Evolutionary conservation across 2,113 vertebrate genomes (phyloP).

Genomic region (Mesitornis unicolor): DNA sequence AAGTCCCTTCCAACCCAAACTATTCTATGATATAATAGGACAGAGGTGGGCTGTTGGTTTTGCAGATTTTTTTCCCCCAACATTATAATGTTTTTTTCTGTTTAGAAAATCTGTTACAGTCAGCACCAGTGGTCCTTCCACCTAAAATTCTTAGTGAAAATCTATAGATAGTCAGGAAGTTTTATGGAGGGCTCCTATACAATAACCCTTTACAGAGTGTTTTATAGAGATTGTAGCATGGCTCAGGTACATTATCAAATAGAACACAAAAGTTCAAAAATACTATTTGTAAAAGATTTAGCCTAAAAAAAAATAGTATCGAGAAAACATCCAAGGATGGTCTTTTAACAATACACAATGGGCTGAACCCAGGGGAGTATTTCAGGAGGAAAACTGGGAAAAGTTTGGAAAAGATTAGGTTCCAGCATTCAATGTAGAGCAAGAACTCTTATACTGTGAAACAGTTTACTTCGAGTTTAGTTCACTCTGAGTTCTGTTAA

Average conservation of each 20-base stretch:
- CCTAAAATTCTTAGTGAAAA: background rate
- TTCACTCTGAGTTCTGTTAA: background rate
- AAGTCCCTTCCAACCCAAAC: too few species aligned
- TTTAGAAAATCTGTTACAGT: background rate
- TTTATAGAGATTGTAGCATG: background rate
- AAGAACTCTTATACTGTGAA: background rate
- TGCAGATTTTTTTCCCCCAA: background rate
- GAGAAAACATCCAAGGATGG: background rate
- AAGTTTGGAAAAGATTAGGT: background rate
- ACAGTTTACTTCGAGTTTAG: background rate
- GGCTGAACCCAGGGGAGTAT: background rate
- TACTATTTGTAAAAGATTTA: background rate
- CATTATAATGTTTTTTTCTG: fast-evolving
- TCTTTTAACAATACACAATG: background rate
- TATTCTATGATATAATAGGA: background rate
- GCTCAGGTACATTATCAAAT: background rate
- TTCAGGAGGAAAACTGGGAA: background rate
- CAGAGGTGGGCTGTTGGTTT: background rate
- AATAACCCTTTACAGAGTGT: background rate
- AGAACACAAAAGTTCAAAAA: background rate
- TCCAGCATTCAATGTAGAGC: background rate
- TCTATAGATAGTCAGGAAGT: background rate
- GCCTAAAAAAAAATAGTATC: background rate
- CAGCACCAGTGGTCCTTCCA: background rate
- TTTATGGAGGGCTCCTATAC: background rate